Base-by-base conservation (phyloP, 2,113 vertebrate species). In the Peucedramus taeniatus region DNA sequence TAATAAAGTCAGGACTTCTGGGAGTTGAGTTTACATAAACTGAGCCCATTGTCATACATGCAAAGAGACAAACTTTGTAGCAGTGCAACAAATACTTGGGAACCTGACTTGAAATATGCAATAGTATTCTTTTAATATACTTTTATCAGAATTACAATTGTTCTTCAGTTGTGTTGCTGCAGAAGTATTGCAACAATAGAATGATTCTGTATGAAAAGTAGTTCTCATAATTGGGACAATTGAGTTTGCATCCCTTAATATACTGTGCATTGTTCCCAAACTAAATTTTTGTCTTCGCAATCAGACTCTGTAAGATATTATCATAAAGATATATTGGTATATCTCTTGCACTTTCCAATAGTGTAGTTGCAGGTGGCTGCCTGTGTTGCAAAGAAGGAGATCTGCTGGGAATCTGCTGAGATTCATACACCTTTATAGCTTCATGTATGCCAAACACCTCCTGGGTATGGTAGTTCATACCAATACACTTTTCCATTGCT, bases 41-140 rank as follows among this genome's bases (percentile, higher is more conserved):
- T 13, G 23, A 77, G 2, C 5, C 13, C 27, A 1, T 45, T 39
- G 21, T 69, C 24, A 45, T 6, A 15, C 0, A 0, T 26, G 22
- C 13, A 80, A 56, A 83, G 37, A 54, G 7, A 23, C 0, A 2
- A 91, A 69, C 50, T 37, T 70, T 57, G 78, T 50, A 87, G 18
- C 16, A 80, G 20, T 10, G 9, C 9, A 45, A 35, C 8, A 71
- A 91, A 77, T 17, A 6, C 40, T 39, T n/a, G 13, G 83, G 49
- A 11, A 21, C 23, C 59, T 64, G 16, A 72, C 13, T 33, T 61
- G 6, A 8, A 82, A 21, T 17, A 51, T 50, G 37, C 31, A 70
- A 30, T 21, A 16, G 2, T 24, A 57, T 59, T 21, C 11, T 51
- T 90, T 78, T 49, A 51, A 51, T 13, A 8, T 17, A 35, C 2